Conservation (phyloP, 2,797 vertebrate species). For the Halcyon chelicuti region DNA sequence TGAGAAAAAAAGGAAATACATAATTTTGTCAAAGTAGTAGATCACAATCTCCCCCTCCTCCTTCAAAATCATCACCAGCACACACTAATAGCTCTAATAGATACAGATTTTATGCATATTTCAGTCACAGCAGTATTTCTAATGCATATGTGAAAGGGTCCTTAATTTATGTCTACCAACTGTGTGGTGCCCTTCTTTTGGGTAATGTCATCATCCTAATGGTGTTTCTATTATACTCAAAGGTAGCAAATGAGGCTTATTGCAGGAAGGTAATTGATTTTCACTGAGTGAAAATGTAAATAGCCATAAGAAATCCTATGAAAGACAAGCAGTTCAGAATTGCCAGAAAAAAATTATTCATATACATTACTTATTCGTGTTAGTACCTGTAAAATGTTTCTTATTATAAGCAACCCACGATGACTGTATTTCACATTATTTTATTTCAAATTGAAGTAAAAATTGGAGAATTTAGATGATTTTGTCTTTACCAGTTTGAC, state of each 20-base stretch:
- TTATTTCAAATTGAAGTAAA: slow-evolving; percentile 75
- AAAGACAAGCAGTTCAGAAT: slow-evolving; percentile 83
- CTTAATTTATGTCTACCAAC: slow-evolving; percentile 96
- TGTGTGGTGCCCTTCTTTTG: slow-evolving; percentile 95
- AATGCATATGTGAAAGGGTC: slow-evolving; percentile 89
- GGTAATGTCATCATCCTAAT: slow-evolving; percentile 96
- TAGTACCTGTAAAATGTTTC: slow-evolving; percentile 72
- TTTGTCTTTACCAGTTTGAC: slow-evolving; percentile 74
- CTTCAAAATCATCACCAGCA: slow-evolving; percentile 76
- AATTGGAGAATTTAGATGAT: slow-evolving; percentile 72
- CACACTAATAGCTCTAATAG: slow-evolving; percentile 87
- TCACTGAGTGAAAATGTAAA: slow-evolving; percentile 88
- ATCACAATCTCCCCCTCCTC: slow-evolving; percentile 76
- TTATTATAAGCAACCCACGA: slow-evolving; percentile 47
- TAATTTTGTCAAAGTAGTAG: slow-evolving; percentile 84
- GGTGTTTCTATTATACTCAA: slow-evolving; percentile 96
- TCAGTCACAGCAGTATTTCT: slow-evolving; percentile 93
- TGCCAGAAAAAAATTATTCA: slow-evolving; percentile 75
- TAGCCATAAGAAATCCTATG: slow-evolving; percentile 84
- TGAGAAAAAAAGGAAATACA: slow-evolving; percentile 78
- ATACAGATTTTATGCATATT: slow-evolving; percentile 88
- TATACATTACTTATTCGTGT: slow-evolving; percentile 75
- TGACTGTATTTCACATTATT: slow-evolving; percentile 74
- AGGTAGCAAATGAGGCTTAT: slow-evolving; percentile 98
- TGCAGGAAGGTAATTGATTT: slow-evolving; percentile 89